Percentiles rank a stretch among this genome's conserved stretches.
These are phyloP conservation scores for Channa argus DNA, from an alignment of 2,113 vertebrate genomes.

Conservation along the genomic window DNA sequence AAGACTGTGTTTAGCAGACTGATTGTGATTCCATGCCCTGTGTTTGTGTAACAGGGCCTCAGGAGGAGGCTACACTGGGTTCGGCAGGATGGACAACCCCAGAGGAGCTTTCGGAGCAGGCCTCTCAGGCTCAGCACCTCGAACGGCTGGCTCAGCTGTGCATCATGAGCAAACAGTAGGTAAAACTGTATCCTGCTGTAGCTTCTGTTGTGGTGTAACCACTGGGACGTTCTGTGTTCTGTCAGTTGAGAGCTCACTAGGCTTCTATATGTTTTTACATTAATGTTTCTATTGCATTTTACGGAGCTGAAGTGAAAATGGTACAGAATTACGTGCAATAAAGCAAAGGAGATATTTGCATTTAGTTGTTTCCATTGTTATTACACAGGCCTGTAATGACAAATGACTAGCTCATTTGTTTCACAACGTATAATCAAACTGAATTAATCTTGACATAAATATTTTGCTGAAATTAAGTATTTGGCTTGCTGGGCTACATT, in stretches of 20 bases:
- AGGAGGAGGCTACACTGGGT: slow-evolving; percentile 82
- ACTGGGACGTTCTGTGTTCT: slow-evolving; percentile 6
- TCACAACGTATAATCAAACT: slow-evolving; percentile 15
- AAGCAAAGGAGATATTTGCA: slow-evolving; percentile 18
- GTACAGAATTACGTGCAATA: slow-evolving; percentile 11
- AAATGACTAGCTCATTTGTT: slow-evolving; percentile 9
- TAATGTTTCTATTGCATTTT: neutral
- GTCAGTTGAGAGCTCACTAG: no score
- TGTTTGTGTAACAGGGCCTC: slow-evolving; percentile 85
- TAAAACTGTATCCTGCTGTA: slow-evolving; percentile 56
- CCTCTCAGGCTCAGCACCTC: slow-evolving; percentile 81
- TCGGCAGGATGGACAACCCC: slow-evolving; percentile 80
- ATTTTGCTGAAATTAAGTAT: neutral
- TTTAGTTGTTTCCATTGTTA: slow-evolving; percentile 27
- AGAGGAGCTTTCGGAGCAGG: slow-evolving; percentile 85
- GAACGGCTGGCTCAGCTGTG: slow-evolving; percentile 84
- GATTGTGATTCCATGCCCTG: slow-evolving; percentile 83
- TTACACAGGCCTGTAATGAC: neutral
- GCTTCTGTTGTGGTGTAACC: slow-evolving; percentile 13
- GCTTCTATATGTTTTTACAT: neutral
- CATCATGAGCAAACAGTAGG: slow-evolving; percentile 89
- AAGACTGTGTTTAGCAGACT: slow-evolving; percentile 22
- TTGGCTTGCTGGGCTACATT: neutral
- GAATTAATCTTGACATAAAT: slow-evolving; percentile 13
- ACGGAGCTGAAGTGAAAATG: slow-evolving; percentile 4